phyloP scores from a whole-genome alignment of 2,113 vertebrate genomes.

The Dasypus novemcinctus region DNA sequence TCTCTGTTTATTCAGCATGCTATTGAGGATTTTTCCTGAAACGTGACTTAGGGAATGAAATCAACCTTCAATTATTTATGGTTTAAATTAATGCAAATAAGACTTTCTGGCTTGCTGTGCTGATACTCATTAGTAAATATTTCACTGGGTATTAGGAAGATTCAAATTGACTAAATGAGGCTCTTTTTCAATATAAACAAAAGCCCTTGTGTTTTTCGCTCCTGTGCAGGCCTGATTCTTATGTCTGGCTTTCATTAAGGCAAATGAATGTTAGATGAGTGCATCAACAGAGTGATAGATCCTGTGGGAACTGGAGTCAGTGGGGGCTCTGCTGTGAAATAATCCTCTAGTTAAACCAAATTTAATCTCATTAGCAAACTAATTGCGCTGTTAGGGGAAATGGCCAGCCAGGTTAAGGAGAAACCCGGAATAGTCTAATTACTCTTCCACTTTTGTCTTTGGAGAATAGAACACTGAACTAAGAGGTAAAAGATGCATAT shows the following conservation, averaged over 20 bases:
- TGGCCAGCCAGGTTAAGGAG: constrained; percentile 62
- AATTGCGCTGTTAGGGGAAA: constrained; percentile 69
- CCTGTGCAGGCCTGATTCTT: neutral
- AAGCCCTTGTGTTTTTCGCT: constrained; percentile 51
- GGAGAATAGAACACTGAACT: neutral
- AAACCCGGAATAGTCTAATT: constrained; percentile 56
- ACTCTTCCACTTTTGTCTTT: constrained; percentile 37
- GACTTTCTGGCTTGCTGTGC: constrained; percentile 45
- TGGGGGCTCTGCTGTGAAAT: constrained; percentile 29
- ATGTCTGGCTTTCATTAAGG: constrained; percentile 59
- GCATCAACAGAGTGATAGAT: neutral
- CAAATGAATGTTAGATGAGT: constrained; percentile 60
- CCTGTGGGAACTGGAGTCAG: constrained; percentile 44
- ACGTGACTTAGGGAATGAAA: constrained; percentile 58
- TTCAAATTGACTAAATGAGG: constrained; percentile 63
- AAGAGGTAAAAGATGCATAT: neutral
- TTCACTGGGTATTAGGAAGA: constrained; percentile 68
- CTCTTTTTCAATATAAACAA: constrained; percentile 65
- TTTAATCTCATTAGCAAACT: constrained; percentile 74
- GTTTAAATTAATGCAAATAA: constrained; percentile 66
- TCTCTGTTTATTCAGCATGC: neutral
- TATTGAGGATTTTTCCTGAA: neutral
- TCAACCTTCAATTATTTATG: constrained; percentile 72
- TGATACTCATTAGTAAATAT: constrained; percentile 70
- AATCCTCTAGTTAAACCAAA: constrained; percentile 68